Evolutionary conservation across 1,140 invertebrate species (phyloP).

Genomic region (Bombus turneri): DNA sequence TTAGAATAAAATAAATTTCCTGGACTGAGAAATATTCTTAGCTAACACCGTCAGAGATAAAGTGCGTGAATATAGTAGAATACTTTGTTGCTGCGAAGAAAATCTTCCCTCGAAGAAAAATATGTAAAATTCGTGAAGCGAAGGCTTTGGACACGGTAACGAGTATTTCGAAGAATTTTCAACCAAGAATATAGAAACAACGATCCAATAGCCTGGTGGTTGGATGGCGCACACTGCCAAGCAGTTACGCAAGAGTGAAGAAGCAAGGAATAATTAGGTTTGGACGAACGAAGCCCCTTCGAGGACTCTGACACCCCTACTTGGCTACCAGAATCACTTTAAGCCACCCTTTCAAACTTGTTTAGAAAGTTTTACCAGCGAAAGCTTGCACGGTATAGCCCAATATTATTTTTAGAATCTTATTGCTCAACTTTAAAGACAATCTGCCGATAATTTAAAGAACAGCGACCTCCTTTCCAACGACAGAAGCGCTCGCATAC

Average conservation of each 20-base stretch:
- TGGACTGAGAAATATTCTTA: rapidly evolving
- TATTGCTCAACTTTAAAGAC: background rate
- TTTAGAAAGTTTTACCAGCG: background rate
- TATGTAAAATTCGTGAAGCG: background rate
- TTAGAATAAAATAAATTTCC: too few species aligned
- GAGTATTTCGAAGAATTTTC: background rate
- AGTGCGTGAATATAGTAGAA: too few species aligned
- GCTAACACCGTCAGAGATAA: too few species aligned
- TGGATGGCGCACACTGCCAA: background rate
- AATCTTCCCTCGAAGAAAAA: too few species aligned
- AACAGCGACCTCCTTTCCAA: background rate
- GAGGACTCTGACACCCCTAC: background rate
- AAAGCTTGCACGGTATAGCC: too few species aligned
- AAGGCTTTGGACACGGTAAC: background rate
- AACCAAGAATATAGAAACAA: background rate
- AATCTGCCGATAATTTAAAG: background rate
- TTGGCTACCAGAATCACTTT: background rate
- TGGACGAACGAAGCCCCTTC: slow-evolving; percentile 27
- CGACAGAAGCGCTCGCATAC: background rate
- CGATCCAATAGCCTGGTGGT: background rate
- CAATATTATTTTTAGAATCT: background rate
- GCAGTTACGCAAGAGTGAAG: slow-evolving; percentile 25
- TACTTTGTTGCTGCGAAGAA: too few species aligned
- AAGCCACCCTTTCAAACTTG: background rate
- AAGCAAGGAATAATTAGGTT: slow-evolving; percentile 37